A percentile compares a stretch with the other conserved stretches of the same genome.
Evolutionary conservation across 2,797 vertebrate species (phyloP).

Genomic region (Decapterus maruadsi): DNA sequence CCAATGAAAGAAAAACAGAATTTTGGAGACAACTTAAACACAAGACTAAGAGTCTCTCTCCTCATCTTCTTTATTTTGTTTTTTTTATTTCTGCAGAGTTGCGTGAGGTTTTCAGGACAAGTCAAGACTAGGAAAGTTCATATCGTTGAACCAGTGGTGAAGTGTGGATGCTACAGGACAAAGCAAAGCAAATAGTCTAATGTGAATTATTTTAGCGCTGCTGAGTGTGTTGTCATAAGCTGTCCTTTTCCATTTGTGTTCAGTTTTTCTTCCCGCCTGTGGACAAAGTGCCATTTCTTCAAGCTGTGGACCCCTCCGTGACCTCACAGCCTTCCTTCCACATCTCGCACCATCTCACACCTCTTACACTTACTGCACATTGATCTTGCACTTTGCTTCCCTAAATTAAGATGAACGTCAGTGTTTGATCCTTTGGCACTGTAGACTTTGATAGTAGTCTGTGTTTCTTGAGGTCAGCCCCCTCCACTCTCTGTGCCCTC

Average conservation of each 20-base stretch:
- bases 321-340: constrained; percentile 37
- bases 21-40: not conserved
- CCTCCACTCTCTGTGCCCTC: constrained; percentile 17
- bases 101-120: constrained; percentile 1
- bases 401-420: constrained; percentile 41
- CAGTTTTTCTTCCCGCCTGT: constrained; percentile 19
- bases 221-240: constrained; percentile 51
- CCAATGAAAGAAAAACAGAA: too few species aligned
- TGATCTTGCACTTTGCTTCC: constrained; percentile 37
- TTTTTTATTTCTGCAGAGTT: not conserved
- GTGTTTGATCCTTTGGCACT: constrained; percentile 42
- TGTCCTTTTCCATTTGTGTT: constrained; percentile 50
- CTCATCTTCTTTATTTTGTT: too few species aligned
- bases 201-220: constrained; percentile 56
- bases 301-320: constrained; percentile 19
- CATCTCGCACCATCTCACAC: constrained; percentile 13
- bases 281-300: constrained; percentile 43
- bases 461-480: constrained; percentile 45
- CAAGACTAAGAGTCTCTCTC: too few species aligned
- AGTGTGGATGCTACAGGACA: constrained; percentile 17
- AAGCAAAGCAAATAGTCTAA: constrained; percentile 39
- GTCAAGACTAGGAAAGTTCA: constrained; percentile 1
- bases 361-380: constrained; percentile 15
- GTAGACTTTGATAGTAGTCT: constrained; percentile 24
- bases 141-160: constrained; percentile 8